Conservation (phyloP, 2,888 invertebrate species). For the Girardia tigrina region DNA sequence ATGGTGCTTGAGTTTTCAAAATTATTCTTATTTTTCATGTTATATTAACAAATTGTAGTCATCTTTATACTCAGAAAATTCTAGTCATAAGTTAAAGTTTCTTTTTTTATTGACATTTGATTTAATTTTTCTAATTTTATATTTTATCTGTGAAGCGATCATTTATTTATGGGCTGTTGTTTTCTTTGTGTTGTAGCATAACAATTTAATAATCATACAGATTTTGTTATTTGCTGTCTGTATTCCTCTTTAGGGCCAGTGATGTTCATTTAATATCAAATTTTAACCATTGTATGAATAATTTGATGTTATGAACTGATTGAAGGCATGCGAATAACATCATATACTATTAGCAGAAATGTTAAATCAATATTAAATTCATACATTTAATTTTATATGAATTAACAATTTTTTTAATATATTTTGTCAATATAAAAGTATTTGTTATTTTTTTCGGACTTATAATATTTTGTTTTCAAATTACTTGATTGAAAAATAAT, state of each 20-base stretch:
- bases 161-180: too few species aligned
- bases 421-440: too few species aligned
- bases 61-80: neutral
- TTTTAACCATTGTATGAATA: too few species aligned
- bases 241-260: neutral
- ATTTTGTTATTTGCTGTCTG: neutral
- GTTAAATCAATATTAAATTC: too few species aligned
- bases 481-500: too few species aligned
- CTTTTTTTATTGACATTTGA: neutral
- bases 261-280: neutral
- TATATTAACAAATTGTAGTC: neutral
- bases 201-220: neutral
- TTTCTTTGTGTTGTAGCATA: neutral
- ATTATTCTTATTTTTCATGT: neutral
- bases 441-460: too few species aligned
- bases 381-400: too few species aligned
- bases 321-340: too few species aligned
- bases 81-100: neutral
- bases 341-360: too few species aligned
- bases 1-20: neutral
- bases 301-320: too few species aligned
- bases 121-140: neutral
- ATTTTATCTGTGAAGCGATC: neutral
- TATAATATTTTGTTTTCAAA: too few species aligned
- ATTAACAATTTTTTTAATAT: too few species aligned